These are phyloP conservation scores for Ornithoptera priamus DNA, from an alignment of 2,888 invertebrate genomes.

Conservation along the genomic window DNA sequence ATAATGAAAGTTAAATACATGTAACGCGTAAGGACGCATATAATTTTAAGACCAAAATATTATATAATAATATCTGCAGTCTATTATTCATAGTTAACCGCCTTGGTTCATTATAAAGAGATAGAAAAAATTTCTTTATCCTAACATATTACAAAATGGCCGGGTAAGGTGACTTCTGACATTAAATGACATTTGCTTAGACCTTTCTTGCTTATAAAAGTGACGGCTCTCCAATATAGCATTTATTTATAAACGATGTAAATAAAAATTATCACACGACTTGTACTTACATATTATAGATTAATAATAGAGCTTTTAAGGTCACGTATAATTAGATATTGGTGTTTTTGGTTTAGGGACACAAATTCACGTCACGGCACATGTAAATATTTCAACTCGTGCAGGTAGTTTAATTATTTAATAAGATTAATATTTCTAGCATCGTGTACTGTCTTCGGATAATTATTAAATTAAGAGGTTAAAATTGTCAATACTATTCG, in stretches of 20 bases:
- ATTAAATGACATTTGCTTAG: background rate
- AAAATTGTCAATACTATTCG: background rate
- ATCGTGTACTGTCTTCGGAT: background rate
- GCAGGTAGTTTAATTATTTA: conserved; percentile 10
- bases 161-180: too few species aligned
- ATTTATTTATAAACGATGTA: background rate
- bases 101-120: background rate
- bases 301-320: conserved; percentile 11
- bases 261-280: background rate
- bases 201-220: background rate
- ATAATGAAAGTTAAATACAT: conserved; percentile 38
- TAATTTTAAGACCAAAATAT: background rate
- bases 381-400: conserved; percentile 12
- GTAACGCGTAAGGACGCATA: background rate
- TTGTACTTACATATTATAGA: background rate
- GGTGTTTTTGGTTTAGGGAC: conserved; percentile 1
- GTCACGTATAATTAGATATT: conserved; percentile 5
- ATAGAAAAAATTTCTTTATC: background rate
- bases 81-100: background rate
- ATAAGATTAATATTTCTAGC: conserved; percentile 8
- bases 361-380: conserved; percentile 5
- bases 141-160: background rate
- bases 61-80: background rate
- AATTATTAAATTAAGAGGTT: conserved; percentile 2
- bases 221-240: background rate